These are phyloP conservation scores for Empidonax traillii DNA, from an alignment of 2,113 vertebrate species.

Conservation along the genomic window DNA sequence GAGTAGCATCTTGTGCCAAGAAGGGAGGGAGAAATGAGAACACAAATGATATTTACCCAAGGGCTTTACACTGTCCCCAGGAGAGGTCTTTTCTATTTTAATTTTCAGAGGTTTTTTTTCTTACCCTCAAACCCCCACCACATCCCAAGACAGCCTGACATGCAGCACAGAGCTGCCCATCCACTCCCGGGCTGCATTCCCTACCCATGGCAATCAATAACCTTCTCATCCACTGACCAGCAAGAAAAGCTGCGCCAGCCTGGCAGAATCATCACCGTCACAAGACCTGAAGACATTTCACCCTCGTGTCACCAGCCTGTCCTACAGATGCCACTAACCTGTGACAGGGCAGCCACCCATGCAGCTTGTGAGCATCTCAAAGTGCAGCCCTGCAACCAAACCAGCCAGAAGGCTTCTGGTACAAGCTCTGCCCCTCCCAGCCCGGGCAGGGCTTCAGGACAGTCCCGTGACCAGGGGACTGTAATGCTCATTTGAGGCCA, in stretches of 20 bases:
- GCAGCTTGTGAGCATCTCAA: background rate
- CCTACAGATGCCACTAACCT: background rate
- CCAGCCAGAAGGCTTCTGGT: background rate
- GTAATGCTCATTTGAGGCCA: background rate
- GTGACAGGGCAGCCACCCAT: background rate
- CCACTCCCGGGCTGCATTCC: accelerated
- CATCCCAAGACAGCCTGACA: background rate
- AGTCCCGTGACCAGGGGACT: background rate
- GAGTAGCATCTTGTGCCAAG: background rate
- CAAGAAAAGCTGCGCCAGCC: background rate
- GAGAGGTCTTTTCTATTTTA: background rate
- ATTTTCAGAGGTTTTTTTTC: background rate
- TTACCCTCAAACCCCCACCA: background rate
- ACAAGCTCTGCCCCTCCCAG: background rate
- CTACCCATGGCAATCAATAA: background rate
- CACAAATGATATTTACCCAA: background rate
- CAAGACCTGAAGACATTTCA: background rate
- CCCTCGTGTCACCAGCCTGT: background rate
- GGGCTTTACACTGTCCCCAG: background rate
- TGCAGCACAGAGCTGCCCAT: background rate
- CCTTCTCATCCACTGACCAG: background rate
- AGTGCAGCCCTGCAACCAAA: background rate
- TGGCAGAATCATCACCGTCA: background rate
- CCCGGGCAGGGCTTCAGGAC: background rate
- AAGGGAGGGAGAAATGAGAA: background rate